phyloP scores from a whole-genome alignment of 2,113 vertebrate species.

The Nansenia antarctica region DNA sequence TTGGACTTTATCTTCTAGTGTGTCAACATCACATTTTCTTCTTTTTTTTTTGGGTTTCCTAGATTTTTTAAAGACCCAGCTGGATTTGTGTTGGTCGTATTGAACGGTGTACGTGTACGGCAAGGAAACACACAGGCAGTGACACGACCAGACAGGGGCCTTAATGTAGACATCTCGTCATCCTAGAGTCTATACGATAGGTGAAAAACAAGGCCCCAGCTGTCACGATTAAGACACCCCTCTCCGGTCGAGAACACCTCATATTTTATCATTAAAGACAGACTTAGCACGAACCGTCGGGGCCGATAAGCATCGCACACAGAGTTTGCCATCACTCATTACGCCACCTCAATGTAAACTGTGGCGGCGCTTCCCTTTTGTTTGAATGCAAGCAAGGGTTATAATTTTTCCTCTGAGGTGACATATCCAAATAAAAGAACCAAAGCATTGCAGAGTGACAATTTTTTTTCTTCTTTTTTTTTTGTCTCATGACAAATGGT shows the following conservation, averaged over 20 bases:
- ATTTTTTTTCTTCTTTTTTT: conserved; percentile 78
- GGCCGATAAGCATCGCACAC: conserved; percentile 43
- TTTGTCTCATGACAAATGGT: conserved; percentile 87
- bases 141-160: neutral
- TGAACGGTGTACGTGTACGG: too few species aligned
- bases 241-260: conserved; percentile 32
- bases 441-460: conserved; percentile 78
- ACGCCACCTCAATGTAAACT: conserved; percentile 69
- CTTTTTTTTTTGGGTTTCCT: conserved; percentile 27
- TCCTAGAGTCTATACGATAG: conserved; percentile 12
- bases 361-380: conserved; percentile 26
- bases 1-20: conserved; percentile 52
- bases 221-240: conserved; percentile 42
- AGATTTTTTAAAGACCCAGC: too few species aligned
- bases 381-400: conserved; percentile 51
- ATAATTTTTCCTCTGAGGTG: conserved; percentile 68
- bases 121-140: neutral
- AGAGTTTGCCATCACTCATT: conserved; percentile 55
- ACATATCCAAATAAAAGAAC: conserved; percentile 77
- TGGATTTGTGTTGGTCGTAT: too few species aligned
- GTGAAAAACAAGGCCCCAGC: conserved; percentile 7
- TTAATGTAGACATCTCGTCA: conserved; percentile 47
- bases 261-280: conserved; percentile 61
- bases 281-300: conserved; percentile 52
- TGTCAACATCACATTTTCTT: conserved; percentile 54